These are phyloP conservation scores for Cyanoliseus patagonus DNA, from an alignment of 2,113 vertebrate genomes.

Conservation along the genomic window DNA sequence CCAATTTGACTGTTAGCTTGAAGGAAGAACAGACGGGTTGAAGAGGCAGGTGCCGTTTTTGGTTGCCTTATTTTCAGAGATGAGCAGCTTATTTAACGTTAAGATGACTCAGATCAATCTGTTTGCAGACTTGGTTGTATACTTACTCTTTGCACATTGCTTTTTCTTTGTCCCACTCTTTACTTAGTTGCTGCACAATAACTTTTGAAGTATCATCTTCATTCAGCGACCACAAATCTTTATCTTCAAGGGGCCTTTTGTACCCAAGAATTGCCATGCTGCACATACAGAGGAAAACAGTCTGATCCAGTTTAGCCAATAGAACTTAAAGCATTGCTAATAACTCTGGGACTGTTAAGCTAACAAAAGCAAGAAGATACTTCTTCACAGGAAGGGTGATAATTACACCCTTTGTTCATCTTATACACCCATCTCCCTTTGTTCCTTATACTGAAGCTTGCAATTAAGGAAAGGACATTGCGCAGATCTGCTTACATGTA, in stretches of 20 bases:
- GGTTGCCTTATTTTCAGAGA: not conserved
- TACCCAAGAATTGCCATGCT: conserved; percentile 92
- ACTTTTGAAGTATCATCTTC: conserved; percentile 80
- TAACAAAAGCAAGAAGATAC: not conserved
- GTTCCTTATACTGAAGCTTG: not conserved
- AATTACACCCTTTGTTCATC: not conserved
- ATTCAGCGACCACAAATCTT: conserved; percentile 93
- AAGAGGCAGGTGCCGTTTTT: not conserved
- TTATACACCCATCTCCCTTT: not conserved
- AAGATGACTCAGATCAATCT: not conserved
- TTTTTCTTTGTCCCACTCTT: conserved; percentile 87
- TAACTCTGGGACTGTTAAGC: not conserved
- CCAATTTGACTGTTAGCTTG: not conserved
- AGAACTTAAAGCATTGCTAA: not conserved
- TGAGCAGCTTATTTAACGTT: not conserved
- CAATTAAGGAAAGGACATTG: not conserved
- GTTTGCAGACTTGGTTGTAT: not conserved
- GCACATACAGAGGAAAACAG: conserved; percentile 8
- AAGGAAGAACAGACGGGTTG: not conserved
- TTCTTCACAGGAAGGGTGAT: not conserved
- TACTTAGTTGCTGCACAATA: conserved; percentile 82
- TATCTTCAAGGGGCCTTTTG: conserved; percentile 84
- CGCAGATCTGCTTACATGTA: not conserved
- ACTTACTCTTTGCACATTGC: conserved; percentile 14
- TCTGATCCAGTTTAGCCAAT: not conserved